Evolutionary conservation across 1,140 invertebrate genomes (phyloP).

Genomic region (Phthorimaea operculella): DNA sequence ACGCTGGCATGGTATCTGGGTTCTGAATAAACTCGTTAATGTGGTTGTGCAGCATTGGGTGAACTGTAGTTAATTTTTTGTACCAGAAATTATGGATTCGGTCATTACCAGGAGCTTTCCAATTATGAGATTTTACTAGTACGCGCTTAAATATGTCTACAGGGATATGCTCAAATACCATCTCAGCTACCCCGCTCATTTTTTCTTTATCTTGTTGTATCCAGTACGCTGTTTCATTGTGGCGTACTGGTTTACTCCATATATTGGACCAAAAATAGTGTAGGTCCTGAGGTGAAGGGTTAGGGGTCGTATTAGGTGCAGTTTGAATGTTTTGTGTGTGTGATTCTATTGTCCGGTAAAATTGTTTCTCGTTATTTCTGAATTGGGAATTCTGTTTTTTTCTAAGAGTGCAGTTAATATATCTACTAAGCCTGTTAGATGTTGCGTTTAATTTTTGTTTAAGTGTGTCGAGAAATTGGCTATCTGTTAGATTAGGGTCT

Average conservation of each 20-base stretch:
- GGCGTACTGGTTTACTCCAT: slow-evolving; percentile 6
- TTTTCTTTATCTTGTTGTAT: no score
- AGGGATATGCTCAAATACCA: slow-evolving; percentile 1
- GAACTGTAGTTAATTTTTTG: background rate
- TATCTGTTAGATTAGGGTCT: background rate
- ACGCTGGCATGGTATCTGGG: slow-evolving; percentile 2
- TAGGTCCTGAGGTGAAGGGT: background rate
- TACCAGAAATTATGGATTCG: no score
- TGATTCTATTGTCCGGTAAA: no score
- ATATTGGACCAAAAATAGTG: slow-evolving; percentile 8
- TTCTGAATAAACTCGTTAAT: slow-evolving; percentile 6
- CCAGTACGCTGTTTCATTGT: background rate
- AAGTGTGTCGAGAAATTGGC: slow-evolving; percentile 7
- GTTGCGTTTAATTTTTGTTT: no score
- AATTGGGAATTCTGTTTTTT: slow-evolving; percentile 12
- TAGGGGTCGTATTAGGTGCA: background rate
- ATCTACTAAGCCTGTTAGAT: slow-evolving; percentile 8
- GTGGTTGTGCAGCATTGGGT: background rate
- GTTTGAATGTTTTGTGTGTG: no score
- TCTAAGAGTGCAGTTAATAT: slow-evolving; percentile 4
- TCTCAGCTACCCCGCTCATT: background rate
- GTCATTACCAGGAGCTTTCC: no score
- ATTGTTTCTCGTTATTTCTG: no score
- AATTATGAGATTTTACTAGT: slow-evolving; percentile 4
- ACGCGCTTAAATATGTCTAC: background rate